Evolutionary conservation across 2,113 vertebrate genomes (phyloP).

Genomic region (Rhizomys pruinosus): DNA sequence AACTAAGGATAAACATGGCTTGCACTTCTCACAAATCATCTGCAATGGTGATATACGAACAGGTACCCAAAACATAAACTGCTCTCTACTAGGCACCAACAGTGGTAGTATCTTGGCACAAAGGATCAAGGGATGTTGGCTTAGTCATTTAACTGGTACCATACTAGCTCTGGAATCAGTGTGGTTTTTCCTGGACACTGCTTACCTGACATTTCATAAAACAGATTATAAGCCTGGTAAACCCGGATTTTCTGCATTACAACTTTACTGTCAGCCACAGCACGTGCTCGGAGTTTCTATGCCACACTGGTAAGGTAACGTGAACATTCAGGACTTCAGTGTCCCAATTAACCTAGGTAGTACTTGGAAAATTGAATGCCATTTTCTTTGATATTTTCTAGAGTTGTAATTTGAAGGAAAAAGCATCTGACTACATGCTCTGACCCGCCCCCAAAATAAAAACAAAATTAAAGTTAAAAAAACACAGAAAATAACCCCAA

Average conservation of each 20-base stretch:
- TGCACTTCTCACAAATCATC: conserved; percentile 75
- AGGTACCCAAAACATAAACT: conserved; percentile 66
- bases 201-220: background rate
- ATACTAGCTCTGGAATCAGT: background rate
- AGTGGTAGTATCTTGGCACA: conserved; percentile 77
- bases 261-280: conserved; percentile 44
- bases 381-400: conserved; percentile 70
- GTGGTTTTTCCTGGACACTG: background rate
- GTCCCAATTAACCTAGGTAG: conserved; percentile 66
- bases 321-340: conserved; percentile 67
- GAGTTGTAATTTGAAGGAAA: conserved; percentile 60
- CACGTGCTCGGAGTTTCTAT: conserved; percentile 65
- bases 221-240: conserved; percentile 51
- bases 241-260: conserved; percentile 56
- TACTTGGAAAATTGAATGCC: conserved; percentile 65
- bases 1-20: conserved; percentile 54
- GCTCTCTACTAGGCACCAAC: conserved; percentile 70
- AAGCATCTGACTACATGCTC: conserved; percentile 69
- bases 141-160: conserved; percentile 60
- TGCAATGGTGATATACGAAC: conserved; percentile 63
- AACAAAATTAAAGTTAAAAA: conserved; percentile 63
- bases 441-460: conserved; percentile 44
- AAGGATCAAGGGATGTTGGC: conserved; percentile 73
- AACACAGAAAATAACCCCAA: conserved; percentile 57
- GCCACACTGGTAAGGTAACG: conserved; percentile 68